These are phyloP conservation scores for Sicus ferrugineus DNA, from an alignment of 2,888 invertebrate species.

Conservation along the genomic window DNA sequence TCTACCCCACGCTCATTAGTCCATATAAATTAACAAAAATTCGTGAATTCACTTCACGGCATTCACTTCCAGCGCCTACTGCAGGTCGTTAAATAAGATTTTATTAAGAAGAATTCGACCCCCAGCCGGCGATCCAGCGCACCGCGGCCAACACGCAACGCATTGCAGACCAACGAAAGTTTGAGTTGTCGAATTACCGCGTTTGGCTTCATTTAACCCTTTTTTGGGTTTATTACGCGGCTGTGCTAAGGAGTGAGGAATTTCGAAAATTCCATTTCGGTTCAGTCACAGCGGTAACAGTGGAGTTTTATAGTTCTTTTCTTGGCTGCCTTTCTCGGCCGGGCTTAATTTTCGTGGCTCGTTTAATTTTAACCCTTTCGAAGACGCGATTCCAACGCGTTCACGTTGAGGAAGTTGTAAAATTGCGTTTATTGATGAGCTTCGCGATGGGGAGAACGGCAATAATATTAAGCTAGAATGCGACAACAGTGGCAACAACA, in stretches of 20 bases:
- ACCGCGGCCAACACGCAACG: neutral
- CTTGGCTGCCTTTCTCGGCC: too few relatives aligned
- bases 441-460: neutral
- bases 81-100: slow-evolving; percentile 26
- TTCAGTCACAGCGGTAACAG: slow-evolving; percentile 28
- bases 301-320: too few relatives aligned
- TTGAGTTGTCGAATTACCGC: slow-evolving; percentile 48
- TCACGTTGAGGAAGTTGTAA: neutral
- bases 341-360: slow-evolving; percentile 36
- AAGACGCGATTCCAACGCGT: neutral
- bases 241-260: neutral
- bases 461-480: slow-evolving; percentile 25
- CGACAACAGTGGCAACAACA: neutral
- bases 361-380: slow-evolving; percentile 39
- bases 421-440: slow-evolving; percentile 49
- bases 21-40: slow-evolving; percentile 4
- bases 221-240: slow-evolving; percentile 38
- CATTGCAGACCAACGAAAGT: neutral
- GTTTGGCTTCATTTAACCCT: slow-evolving; percentile 62
- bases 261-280: slow-evolving; percentile 14
- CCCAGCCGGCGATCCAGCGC: neutral
- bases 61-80: slow-evolving; percentile 3
- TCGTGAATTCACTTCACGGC: slow-evolving; percentile 31
- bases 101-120: slow-evolving; percentile 25
- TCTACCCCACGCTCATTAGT: neutral